Percentiles rank a stretch among this genome's conserved stretches.
Evolutionary conservation across 2,888 invertebrate genomes (phyloP).

Genomic region (Chalcosyrphus nemorum): DNA sequence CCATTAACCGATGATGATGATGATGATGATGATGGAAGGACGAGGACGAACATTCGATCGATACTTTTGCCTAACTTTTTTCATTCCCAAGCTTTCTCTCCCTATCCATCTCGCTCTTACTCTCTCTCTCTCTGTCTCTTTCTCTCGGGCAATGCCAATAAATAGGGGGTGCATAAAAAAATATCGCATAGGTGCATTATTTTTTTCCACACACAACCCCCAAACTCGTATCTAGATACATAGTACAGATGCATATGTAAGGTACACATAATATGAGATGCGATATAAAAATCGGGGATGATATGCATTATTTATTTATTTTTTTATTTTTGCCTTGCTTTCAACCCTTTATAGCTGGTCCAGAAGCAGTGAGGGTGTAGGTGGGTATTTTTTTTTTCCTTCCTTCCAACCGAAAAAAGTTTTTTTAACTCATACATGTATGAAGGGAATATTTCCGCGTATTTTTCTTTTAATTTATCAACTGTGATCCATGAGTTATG

Average conservation of each 20-base stretch:
- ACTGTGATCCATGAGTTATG: constrained; percentile 54
- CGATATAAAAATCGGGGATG: constrained; percentile 49
- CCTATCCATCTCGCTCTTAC: constrained; percentile 16
- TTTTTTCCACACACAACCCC: constrained; percentile 43
- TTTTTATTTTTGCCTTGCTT: neutral
- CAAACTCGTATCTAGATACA: constrained; percentile 55
- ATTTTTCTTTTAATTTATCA: constrained; percentile 60
- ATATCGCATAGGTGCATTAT: constrained; percentile 69
- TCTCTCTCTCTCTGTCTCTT: constrained; percentile 18
- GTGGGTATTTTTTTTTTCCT: neutral
- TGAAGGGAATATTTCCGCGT: neutral
- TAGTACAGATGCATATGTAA: constrained; percentile 48
- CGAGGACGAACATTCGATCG: constrained; percentile 52
- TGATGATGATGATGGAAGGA: neutral
- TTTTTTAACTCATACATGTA: constrained; percentile 56
- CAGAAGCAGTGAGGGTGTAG: constrained; percentile 12
- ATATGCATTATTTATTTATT: constrained; percentile 4
- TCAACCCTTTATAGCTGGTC: constrained; percentile 5
- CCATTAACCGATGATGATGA: constrained; percentile 59
- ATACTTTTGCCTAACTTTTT: constrained; percentile 66
- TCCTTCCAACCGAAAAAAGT: constrained; percentile 4
- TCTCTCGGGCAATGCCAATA: constrained; percentile 20
- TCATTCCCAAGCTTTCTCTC: constrained; percentile 50
- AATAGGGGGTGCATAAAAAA: constrained; percentile 43
- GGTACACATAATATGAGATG: constrained; percentile 62